Base-by-base conservation (phyloP, 2,797 vertebrate species). In the Halcyon badia region DNA sequence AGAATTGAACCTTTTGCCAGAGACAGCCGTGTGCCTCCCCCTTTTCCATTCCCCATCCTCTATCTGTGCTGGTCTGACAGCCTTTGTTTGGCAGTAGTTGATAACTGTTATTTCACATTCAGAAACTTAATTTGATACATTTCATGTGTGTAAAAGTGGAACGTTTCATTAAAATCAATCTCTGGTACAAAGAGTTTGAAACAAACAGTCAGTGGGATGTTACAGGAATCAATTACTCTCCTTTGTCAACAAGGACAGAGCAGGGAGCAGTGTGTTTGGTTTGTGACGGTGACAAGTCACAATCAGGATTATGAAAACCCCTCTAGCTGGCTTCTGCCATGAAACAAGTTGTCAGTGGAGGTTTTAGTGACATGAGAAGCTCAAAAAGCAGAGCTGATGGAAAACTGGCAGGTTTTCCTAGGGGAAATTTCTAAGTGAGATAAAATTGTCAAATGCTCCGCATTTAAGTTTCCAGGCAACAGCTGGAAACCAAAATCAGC, bases 381-480 rank as follows among this genome's bases (percentile, higher is more conserved):
- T 83, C 83, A 35, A 60, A 94, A 68, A 71, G 28, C 2, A 0
- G 48, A 66, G 60, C 81, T 61, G 66, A 89, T 65, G 52, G 81
- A 77, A 81, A 90, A n/a, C 48, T 14, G 41, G 41, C 78, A 94
- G 60, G 52, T 95, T 89, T 90, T 42, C 89, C 95, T 51, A 57
- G 16, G 68, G 84, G 92, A 65, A 94, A 80, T 73, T 51, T 90
- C 51, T 48, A 62, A 92, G 83, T 70, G 88, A 94, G 87, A 93
- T 56, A 78, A 75, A 96, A 93, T 65, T 83, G 72, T 83, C 80
- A 75, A 60, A 73, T 79, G 51, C 22, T 85, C 68, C 39, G 61
- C 25, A 5, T 89, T 84, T 68, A 76, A 87, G 82, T 83, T 94
- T 87, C 78, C 76, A 91, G 79, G 82, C 76, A 89, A 93, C 84